Evolutionary conservation across 2,888 invertebrate species (phyloP).

Genomic region (Rapana venosa): DNA sequence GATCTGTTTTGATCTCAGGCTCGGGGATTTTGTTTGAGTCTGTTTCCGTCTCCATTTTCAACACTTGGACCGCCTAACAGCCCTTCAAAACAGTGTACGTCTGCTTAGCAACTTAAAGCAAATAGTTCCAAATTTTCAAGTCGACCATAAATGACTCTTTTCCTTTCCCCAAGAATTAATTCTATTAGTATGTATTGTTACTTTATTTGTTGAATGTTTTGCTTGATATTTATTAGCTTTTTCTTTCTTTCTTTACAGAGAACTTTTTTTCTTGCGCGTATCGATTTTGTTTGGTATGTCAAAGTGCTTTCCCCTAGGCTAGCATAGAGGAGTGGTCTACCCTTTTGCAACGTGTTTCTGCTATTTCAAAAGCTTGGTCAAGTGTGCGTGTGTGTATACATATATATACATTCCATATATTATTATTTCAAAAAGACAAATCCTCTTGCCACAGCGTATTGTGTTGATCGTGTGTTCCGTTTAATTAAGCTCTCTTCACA

Average conservation of each 20-base stretch:
- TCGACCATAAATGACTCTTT: background rate
- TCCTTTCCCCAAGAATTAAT: background rate
- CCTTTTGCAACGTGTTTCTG: background rate
- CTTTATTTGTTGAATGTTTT: background rate
- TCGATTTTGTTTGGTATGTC: background rate
- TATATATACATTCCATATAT: no score
- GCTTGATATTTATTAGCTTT: background rate
- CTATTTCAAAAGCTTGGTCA: no score
- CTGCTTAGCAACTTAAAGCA: conserved; percentile 60
- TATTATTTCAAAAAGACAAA: no score
- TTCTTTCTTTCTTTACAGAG: background rate
- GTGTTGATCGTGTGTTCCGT: no score
- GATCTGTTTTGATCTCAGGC: conserved; percentile 29
- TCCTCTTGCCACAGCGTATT: no score
- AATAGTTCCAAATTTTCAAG: conserved; percentile 47
- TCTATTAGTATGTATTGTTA: background rate
- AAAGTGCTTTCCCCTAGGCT: conserved; percentile 28
- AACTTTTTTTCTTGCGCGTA: background rate
- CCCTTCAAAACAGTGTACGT: conserved; percentile 58
- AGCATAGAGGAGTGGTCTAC: background rate
- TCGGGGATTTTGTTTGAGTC: conserved; percentile 46
- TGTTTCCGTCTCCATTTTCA: conserved; percentile 47
- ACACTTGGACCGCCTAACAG: conserved; percentile 49
- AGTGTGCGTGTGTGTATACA: no score
- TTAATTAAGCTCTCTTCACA: no score